Base-by-base conservation (phyloP, 2,113 vertebrate species). In the Silurus glanis region DNA sequence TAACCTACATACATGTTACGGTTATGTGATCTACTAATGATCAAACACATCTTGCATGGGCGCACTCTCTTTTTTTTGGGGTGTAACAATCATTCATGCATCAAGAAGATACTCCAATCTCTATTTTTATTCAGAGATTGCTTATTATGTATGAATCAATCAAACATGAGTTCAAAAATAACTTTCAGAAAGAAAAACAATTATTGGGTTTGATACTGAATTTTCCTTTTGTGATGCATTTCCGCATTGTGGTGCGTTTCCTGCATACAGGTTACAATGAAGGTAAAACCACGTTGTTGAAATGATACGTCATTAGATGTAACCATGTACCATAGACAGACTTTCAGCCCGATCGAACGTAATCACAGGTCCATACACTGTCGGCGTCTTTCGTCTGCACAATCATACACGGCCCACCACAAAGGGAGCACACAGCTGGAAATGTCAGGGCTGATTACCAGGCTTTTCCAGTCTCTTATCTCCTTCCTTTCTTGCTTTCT, bases 391-490 rank as follows among this genome's bases (percentile, higher is more conserved):
- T 88, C 87, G 83, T 87, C 91, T 87, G 87, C 83, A 87, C 89
- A 84, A 91, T 90, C 89, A 89, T 90, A 88, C 89, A 88, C 86
- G 78, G 93, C 92, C 91, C 67, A 86, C 88, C 91, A 90, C 78
- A 91, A 69, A 69, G 84, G 82, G 89, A 83, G 62, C 55, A n/a
- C 78, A 83, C 74, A 62, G 75, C 86, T 85, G 86, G 91, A 93
- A 94, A 95, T 93, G 93, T 92, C 93, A 94, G 84, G 55, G 80
- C 82, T 88, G 90, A 94, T 94, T 91, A 89, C 87, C 91, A 90
- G 83, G 91, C 83, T 91, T 91, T 91, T n/a, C 0, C n/a, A 85
- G 67, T 84, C 61, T 47, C 74, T n/a, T 83, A 71, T 56, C 80
- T 76, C 81, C 80, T 69, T 51, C 9, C 59, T 49, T 61, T 67